Conservation (phyloP, 35 echinoderm and acorn worm genomes). For the Ptychodera flava region DNA sequence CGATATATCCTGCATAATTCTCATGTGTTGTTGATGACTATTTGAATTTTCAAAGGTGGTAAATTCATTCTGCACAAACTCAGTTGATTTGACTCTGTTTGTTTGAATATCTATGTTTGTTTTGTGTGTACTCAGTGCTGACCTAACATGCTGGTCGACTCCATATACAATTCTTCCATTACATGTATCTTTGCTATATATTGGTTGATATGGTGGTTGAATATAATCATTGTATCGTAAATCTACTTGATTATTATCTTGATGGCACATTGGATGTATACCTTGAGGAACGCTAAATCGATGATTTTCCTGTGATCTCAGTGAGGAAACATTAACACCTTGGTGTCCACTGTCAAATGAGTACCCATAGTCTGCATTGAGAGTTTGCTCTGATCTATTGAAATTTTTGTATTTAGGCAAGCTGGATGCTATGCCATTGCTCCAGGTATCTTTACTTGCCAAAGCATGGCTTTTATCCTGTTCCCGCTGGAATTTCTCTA, state of each 20-base stretch:
- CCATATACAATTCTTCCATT: background rate
- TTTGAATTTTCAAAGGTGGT: background rate
- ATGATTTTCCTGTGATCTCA: no score
- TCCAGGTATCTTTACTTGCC: background rate
- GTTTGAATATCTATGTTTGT: background rate
- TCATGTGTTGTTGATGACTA: background rate
- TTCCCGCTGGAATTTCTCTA: constrained; percentile 48
- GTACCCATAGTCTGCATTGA: background rate
- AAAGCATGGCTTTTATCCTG: constrained; percentile 2
- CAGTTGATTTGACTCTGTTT: background rate
- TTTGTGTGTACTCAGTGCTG: background rate
- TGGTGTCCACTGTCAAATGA: background rate
- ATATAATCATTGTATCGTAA: background rate
- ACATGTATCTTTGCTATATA: no score
- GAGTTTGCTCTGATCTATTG: background rate
- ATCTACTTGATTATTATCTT: background rate
- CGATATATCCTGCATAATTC: background rate
- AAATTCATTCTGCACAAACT: background rate
- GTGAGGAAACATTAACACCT: background rate
- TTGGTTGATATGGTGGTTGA: background rate
- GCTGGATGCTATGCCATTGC: background rate
- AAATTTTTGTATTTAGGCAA: background rate
- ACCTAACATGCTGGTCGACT: background rate
- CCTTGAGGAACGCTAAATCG: background rate
- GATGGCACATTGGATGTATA: background rate